These are phyloP conservation scores for Troglohyphantes excavatus DNA, from an alignment of 2,888 invertebrate genomes.

Conservation along the genomic window DNA sequence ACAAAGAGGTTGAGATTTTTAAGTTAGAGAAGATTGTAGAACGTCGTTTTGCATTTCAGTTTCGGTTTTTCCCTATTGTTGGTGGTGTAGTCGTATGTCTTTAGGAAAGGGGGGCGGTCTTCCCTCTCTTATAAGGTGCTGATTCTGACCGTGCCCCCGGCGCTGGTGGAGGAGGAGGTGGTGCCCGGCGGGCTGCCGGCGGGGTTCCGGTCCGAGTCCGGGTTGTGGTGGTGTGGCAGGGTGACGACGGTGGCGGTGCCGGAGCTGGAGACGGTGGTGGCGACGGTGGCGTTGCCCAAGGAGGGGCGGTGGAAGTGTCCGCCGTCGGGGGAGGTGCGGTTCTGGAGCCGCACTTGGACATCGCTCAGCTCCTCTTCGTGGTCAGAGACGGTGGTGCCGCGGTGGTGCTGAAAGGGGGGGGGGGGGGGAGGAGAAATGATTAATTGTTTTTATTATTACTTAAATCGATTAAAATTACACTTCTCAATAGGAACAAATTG, in stretches of 20 bases:
- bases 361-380: slow-evolving; percentile 83
- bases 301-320: slow-evolving; percentile 79
- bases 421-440: too few relatives aligned
- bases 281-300: slow-evolving; percentile 77
- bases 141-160: slow-evolving; percentile 67
- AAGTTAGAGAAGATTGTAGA: too few relatives aligned
- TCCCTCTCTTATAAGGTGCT: slow-evolving; percentile 57
- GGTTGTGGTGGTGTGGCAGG: slow-evolving; percentile 58
- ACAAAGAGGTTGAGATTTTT: too few relatives aligned
- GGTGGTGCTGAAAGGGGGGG: slow-evolving; percentile 81
- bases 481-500: too few relatives aligned
- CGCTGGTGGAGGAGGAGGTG: slow-evolving; percentile 31
- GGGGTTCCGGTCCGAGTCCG: slow-evolving; percentile 71
- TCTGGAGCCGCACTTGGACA: slow-evolving; percentile 82
- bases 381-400: slow-evolving; percentile 82
- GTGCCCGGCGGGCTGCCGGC: slow-evolving; percentile 46
- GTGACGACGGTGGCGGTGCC: slow-evolving; percentile 68
- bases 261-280: slow-evolving; percentile 68
- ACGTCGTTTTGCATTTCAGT: background rate
- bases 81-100: background rate
- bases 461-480: too few relatives aligned
- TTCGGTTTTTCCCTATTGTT: slow-evolving; percentile 2
- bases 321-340: slow-evolving; percentile 77
- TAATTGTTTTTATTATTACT: too few relatives aligned
- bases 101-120: background rate